Conservation (phyloP, 1,140 invertebrate species). For the Zelostemma sp. region DNA sequence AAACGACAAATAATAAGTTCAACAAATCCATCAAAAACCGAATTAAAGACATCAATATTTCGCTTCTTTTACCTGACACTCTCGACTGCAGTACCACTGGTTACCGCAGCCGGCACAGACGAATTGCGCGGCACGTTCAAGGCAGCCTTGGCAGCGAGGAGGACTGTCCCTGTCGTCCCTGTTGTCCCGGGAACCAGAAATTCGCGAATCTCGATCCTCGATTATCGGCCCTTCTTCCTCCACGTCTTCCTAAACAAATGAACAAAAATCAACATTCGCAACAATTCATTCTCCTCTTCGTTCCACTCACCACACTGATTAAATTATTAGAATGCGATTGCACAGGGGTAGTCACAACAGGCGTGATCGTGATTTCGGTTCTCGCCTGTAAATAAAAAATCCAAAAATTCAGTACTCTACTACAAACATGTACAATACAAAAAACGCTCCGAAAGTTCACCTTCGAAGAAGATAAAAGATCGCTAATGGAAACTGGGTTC, state of each 20-base stretch:
- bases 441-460: conserved; percentile 52
- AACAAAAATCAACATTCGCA: no score
- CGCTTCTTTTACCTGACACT: conserved; percentile 80
- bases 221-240: conserved; percentile 76
- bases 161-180: conserved; percentile 66
- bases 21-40: no score
- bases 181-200: conserved; percentile 55
- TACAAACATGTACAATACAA: conserved; percentile 9
- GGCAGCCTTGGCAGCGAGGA: conserved; percentile 82
- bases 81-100: conserved; percentile 91
- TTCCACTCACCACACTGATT: conserved; percentile 65
- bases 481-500: conserved; percentile 72
- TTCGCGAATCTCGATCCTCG: conserved; percentile 73
- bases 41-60: no score
- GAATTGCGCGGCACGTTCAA: conserved; percentile 82
- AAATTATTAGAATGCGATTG: conserved; percentile 61
- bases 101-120: conserved; percentile 89
- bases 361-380: conserved; percentile 73
- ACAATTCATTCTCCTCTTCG: no score
- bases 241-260: conserved; percentile 75
- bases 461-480: conserved; percentile 76
- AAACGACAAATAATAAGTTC: no score
- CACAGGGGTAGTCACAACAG: conserved; percentile 64
- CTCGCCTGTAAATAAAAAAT: conserved; percentile 58
- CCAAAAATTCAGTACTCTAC: background rate